Base-by-base conservation (phyloP, 2,797 vertebrate genomes). In the Scolopax rusticola region DNA sequence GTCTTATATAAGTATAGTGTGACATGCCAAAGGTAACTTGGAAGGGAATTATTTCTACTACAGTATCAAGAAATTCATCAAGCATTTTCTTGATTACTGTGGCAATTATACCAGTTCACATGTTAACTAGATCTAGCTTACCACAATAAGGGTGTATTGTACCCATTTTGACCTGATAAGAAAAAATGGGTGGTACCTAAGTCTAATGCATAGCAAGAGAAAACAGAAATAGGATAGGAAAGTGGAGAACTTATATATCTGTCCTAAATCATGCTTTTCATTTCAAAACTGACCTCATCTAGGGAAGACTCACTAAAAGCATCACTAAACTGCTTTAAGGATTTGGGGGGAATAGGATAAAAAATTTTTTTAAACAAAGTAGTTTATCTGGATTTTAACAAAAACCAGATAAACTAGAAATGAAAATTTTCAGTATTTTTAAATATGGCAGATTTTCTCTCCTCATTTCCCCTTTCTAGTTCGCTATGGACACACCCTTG, bases 341-440 rank as follows among this genome's bases (percentile, higher is more conserved):
- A 53, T n/a, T 27, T 8, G 6, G 2, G 5, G 1, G 2, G 1
- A 12, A 5, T 11, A 4, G 5, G 3, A 3, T 2, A 6, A 4
- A 15, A 33, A 51, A 33, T 17, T 15, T 3, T 41, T 69, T 75
- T 53, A 27, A 69, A 1, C 41, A 59, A 69, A 91, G 11, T 5
- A 19, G 11, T 64, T 83, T 59, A 36, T 56, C 15, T 25, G 15
- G n/a, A 51, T 54, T 53, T 33, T 8, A 70, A 82, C 63, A 64
- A 76, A 65, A 63, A 65, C 7, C 57, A 45, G 5, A 33, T 63
- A n/a, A 80, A 77, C 4, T 5, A 74, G 16, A 96, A 83, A 74
- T 67, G 4, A 67, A 67, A 63, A 8, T 54, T 86, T 47, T 36
- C 15, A 53, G 7, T 47, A 40, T 54, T 90, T 73, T 73, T 57